phyloP scores from a whole-genome alignment of 2,888 invertebrate genomes.

The Pseudolycoriella hygida region DNA sequence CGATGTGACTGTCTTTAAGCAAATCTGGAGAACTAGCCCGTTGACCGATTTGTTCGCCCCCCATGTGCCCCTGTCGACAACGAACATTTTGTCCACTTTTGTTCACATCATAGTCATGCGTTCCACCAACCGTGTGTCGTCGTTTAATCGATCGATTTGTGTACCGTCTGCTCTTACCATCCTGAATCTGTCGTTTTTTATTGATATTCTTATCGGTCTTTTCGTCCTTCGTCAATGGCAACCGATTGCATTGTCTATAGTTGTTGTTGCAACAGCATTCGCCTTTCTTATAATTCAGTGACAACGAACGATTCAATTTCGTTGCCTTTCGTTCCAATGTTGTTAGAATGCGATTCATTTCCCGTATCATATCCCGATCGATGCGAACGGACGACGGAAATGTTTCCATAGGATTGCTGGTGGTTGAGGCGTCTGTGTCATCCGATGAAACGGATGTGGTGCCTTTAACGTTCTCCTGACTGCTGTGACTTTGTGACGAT shows the following conservation, averaged over 20 bases:
- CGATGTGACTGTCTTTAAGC: neutral
- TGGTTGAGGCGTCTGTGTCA: slow-evolving; percentile 9
- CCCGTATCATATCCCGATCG: slow-evolving; percentile 8
- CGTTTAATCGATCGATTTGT: slow-evolving; percentile 53
- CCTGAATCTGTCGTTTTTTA: slow-evolving; percentile 44
- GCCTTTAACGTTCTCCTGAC: slow-evolving; percentile 1
- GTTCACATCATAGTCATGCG: slow-evolving; percentile 32
- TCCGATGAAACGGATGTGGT: slow-evolving; percentile 5
- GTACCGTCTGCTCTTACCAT: slow-evolving; percentile 15
- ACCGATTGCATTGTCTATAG: slow-evolving; percentile 3
- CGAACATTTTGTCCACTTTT: neutral
- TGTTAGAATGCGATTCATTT: slow-evolving; percentile 10
- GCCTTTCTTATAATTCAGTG: slow-evolving; percentile 10
- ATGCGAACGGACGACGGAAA: neutral
- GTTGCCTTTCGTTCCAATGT: slow-evolving; percentile 10
- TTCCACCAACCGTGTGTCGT: slow-evolving; percentile 82
- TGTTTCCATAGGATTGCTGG: slow-evolving; percentile 3
- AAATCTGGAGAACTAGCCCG: neutral
- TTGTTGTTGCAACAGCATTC: slow-evolving; percentile 10
- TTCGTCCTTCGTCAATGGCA: slow-evolving; percentile 45
- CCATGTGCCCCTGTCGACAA: neutral
- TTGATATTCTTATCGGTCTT: slow-evolving; percentile 66
- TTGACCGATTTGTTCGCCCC: neutral
- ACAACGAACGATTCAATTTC: slow-evolving; percentile 12
- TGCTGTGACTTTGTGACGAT: neutral